Percentiles rank a stretch among this genome's conserved stretches.
phyloP scores from a whole-genome alignment of 2,888 invertebrate species.

The Trichopria drosophilae region DNA sequence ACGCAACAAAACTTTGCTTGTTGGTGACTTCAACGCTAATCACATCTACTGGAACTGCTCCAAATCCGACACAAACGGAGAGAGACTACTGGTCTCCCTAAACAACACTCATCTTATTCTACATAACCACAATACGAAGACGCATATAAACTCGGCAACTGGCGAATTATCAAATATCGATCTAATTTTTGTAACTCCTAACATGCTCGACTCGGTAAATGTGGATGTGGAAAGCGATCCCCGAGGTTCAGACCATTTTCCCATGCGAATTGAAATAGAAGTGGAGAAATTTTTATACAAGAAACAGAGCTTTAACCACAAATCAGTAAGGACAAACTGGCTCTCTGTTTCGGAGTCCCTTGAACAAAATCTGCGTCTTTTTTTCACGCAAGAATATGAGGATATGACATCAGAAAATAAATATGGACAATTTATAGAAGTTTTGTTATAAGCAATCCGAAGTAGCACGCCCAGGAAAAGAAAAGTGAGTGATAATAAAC shows the following conservation, averaged over 20 bases:
- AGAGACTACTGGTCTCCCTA: neutral
- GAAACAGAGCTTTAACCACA: slow-evolving; percentile 16
- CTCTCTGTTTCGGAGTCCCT: no score
- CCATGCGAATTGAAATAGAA: slow-evolving; percentile 3
- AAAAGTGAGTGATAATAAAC: neutral
- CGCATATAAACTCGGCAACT: neutral
- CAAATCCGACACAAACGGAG: no score
- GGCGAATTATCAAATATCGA: neutral
- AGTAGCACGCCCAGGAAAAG: slow-evolving; percentile 8
- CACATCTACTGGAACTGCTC: no score
- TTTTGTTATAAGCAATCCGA: neutral
- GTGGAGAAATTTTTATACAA: slow-evolving; percentile 15
- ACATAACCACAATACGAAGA: neutral
- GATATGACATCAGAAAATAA: no score
- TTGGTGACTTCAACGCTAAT: no score
- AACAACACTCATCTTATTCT: neutral
- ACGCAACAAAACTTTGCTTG: no score
- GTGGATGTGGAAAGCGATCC: neutral
- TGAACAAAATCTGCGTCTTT: no score
- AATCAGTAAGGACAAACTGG: slow-evolving; percentile 20
- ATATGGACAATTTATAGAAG: slow-evolving; percentile 10
- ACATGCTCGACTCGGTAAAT: neutral
- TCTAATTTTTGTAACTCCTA: neutral
- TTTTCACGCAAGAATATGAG: no score
- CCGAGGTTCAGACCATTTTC: neutral